phyloP scores from a whole-genome alignment of 2,113 vertebrate genomes.

The Sorex araneus region DNA sequence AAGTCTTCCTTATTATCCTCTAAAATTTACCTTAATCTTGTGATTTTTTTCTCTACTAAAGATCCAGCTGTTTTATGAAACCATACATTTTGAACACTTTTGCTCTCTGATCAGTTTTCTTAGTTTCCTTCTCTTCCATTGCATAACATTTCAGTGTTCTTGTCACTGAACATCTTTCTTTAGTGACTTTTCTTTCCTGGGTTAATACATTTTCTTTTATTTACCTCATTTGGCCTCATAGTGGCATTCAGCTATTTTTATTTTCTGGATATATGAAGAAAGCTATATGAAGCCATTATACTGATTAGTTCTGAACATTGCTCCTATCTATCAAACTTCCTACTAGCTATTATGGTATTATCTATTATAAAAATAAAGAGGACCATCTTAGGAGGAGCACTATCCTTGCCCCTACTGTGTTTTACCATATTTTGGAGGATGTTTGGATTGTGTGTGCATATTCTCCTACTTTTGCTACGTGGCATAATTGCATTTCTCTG shows the following conservation, averaged over 20 bases:
- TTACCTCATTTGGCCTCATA: background rate
- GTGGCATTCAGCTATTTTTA: background rate
- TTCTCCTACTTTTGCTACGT: background rate
- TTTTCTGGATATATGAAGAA: background rate
- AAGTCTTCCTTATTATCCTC: background rate
- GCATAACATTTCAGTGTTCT: background rate
- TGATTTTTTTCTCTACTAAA: background rate
- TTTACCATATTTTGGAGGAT: background rate
- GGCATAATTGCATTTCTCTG: background rate
- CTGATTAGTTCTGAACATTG: background rate
- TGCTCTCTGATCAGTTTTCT: background rate
- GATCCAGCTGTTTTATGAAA: conserved; percentile 13
- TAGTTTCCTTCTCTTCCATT: background rate
- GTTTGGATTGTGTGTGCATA: background rate
- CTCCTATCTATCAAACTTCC: background rate
- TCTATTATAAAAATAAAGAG: background rate
- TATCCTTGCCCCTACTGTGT: background rate
- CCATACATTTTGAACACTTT: background rate
- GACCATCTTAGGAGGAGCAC: background rate
- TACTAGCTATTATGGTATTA: background rate
- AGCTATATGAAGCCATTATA: background rate
- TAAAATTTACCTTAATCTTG: background rate
- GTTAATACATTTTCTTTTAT: background rate
- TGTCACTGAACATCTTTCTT: background rate
- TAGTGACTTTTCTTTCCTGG: background rate